Conservation (phyloP, 1,140 invertebrate genomes). For the Harpegnathos saltator region DNA sequence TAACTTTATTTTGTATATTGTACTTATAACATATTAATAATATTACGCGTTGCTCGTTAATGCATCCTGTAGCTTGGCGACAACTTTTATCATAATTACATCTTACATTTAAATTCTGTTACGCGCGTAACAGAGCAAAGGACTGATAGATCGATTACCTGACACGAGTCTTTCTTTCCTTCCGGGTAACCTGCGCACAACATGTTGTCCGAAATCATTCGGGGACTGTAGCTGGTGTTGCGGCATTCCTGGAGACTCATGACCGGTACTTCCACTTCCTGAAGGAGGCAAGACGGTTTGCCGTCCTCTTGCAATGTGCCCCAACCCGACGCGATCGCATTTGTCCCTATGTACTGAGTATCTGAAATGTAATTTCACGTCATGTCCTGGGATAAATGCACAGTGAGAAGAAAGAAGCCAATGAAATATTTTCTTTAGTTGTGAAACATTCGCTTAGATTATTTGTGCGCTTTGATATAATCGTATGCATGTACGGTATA, state of each 20-base stretch:
- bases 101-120: not conserved
- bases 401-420: not conserved
- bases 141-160: slow-evolving; percentile 86
- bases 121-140: not conserved
- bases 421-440: slow-evolving; percentile 2
- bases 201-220: slow-evolving; percentile 95
- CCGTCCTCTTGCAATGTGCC: slow-evolving; percentile 93
- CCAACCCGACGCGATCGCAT: slow-evolving; percentile 93
- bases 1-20: too few species aligned
- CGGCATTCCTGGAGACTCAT: slow-evolving; percentile 91
- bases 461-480: slow-evolving; percentile 2
- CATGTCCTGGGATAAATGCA: slow-evolving; percentile 4
- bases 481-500: not conserved
- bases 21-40: too few species aligned
- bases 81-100: not conserved
- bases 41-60: not conserved
- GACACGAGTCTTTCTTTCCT: slow-evolving; percentile 94
- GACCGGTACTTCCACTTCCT: slow-evolving; percentile 94
- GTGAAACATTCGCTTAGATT: not conserved
- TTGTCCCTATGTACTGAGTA: slow-evolving; percentile 89
- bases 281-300: slow-evolving; percentile 92
- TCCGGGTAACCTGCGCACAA: slow-evolving; percentile 93
- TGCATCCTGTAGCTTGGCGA: not conserved
- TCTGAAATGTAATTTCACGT: slow-evolving; percentile 83
- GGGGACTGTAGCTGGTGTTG: slow-evolving; percentile 91